Evolutionary conservation across 2,797 vertebrate species (phyloP).

Genomic region (Echeneis naucrates): DNA sequence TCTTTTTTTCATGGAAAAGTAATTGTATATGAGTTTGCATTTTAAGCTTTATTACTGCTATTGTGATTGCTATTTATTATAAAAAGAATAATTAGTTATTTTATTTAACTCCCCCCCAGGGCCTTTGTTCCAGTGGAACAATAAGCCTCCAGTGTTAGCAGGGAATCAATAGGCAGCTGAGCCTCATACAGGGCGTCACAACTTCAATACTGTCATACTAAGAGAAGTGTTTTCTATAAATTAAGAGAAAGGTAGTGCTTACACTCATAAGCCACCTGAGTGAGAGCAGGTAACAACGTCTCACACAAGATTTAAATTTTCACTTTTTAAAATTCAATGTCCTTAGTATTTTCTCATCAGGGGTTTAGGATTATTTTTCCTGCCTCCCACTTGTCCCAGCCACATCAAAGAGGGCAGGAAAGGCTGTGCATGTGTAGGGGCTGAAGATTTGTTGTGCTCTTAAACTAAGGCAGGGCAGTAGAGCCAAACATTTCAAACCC

Average conservation of each 20-base stretch:
- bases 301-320: background rate
- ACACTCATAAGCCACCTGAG: background rate
- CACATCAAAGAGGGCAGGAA: constrained; percentile 18
- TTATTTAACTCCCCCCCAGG: too few relatives aligned
- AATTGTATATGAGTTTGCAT: background rate
- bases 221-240: background rate
- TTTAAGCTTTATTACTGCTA: background rate
- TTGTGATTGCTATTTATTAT: background rate
- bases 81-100: too few relatives aligned
- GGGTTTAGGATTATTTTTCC: background rate
- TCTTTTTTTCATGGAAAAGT: background rate
- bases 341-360: constrained; percentile 4
- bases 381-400: background rate
- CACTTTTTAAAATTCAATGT: background rate
- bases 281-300: background rate
- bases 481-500: background rate
- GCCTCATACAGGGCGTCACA: background rate
- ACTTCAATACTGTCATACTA: background rate
- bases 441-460: background rate
- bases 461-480: background rate
- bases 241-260: background rate
- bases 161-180: constrained; percentile 4
- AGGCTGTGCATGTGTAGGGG: background rate
- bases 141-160: background rate
- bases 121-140: background rate